Evolutionary conservation across 1,140 invertebrate genomes (phyloP).

Genomic region (Drosophila miranda): DNA sequence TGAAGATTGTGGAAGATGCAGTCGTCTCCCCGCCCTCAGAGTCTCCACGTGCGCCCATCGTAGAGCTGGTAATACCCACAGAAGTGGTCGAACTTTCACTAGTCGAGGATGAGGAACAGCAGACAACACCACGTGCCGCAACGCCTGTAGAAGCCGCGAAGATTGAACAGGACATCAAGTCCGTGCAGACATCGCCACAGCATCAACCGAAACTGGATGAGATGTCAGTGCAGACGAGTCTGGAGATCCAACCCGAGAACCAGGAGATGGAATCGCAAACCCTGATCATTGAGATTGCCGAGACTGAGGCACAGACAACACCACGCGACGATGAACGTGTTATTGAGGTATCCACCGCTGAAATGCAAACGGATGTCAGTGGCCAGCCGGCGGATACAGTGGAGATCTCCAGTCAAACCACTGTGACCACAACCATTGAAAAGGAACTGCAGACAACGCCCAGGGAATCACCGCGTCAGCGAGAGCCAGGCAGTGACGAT

Average conservation of each 20-base stretch:
- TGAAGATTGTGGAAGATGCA: slow-evolving; percentile 87
- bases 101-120: slow-evolving; percentile 83
- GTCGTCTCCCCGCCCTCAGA: slow-evolving; percentile 77
- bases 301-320: slow-evolving; percentile 77
- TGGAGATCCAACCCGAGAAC: slow-evolving; percentile 73
- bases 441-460: slow-evolving; percentile 84
- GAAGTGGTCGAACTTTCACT: slow-evolving; percentile 85
- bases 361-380: slow-evolving; percentile 77
- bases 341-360: slow-evolving; percentile 42
- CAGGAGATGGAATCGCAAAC: slow-evolving; percentile 79
- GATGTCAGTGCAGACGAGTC: slow-evolving; percentile 82
- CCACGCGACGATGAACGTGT: slow-evolving; percentile 42
- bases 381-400: slow-evolving; percentile 78
- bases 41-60: slow-evolving; percentile 68
- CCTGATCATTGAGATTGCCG: slow-evolving; percentile 59
- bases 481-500: slow-evolving; percentile 54
- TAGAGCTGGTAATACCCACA: slow-evolving; percentile 84
- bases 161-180: slow-evolving; percentile 83
- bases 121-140: slow-evolving; percentile 82
- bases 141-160: slow-evolving; percentile 28
- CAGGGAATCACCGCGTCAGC: slow-evolving; percentile 71
- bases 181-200: slow-evolving; percentile 86
- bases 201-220: slow-evolving; percentile 80
- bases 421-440: slow-evolving; percentile 83
- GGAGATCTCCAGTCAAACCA: slow-evolving; percentile 85